Percentiles rank a stretch among this genome's conserved stretches.
These are phyloP conservation scores for Prionchulus punctatus DNA, from an alignment of 2,888 invertebrate genomes.

Conservation along the genomic window DNA sequence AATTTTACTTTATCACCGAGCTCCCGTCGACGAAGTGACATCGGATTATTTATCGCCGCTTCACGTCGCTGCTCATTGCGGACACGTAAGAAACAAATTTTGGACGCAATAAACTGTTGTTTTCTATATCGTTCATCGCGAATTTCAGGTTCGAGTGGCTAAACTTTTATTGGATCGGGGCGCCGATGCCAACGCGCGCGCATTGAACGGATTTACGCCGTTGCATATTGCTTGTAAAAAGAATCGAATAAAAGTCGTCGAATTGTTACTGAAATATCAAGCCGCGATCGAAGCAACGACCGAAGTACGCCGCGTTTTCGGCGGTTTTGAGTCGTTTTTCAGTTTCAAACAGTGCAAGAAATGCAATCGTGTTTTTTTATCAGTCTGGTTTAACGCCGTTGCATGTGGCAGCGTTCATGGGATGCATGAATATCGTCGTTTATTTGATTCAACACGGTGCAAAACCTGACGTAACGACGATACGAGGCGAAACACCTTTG, in stretches of 20 bases:
- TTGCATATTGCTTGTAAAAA: conserved; percentile 99
- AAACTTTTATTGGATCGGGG: conserved; percentile 82
- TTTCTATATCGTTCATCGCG: background rate
- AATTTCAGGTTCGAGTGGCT: conserved; percentile 69
- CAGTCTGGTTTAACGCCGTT: conserved; percentile 80
- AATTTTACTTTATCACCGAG: conserved; percentile 82
- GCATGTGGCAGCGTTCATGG: conserved; percentile 98
- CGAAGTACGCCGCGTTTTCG: no score
- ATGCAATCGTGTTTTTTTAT: conserved; percentile 17
- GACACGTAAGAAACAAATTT: conserved; percentile 36
- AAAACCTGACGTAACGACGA: conserved; percentile 89
- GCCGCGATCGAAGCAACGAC: conserved; percentile 70
- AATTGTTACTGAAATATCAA: conserved; percentile 85
- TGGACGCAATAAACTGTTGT: background rate
- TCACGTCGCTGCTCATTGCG: conserved; percentile 46
- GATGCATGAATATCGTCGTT: conserved; percentile 98
- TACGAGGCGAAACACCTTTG: conserved; percentile 90
- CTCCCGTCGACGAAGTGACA: conserved; percentile 95
- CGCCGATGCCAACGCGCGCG: conserved; percentile 94
- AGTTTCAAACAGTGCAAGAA: no score
- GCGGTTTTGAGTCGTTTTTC: no score
- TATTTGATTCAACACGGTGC: conserved; percentile 94
- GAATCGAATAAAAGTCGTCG: conserved; percentile 91
- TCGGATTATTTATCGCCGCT: conserved; percentile 94
- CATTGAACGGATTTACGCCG: conserved; percentile 93